Evolutionary conservation across 2,797 vertebrate species (phyloP).

Genomic region (Acanthis flammea): DNA sequence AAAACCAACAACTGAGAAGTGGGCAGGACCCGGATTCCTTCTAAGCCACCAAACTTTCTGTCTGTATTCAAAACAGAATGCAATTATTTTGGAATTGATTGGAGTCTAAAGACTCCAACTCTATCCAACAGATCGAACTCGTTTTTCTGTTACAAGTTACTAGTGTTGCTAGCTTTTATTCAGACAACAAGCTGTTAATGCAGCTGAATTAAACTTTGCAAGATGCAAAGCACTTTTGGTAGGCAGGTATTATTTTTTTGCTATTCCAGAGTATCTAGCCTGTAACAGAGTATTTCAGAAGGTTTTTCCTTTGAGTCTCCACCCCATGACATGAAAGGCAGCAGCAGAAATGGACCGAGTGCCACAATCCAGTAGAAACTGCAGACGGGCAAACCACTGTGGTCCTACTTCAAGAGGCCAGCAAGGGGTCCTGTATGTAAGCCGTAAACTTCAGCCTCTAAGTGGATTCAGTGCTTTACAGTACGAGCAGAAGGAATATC

Average conservation of each 20-base stretch:
- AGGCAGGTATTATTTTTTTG: neutral
- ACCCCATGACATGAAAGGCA: neutral
- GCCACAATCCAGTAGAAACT: rapidly evolving
- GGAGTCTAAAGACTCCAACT: neutral
- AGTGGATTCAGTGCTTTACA: neutral
- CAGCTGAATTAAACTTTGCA: neutral
- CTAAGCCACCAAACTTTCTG: neutral
- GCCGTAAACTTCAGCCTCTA: neutral
- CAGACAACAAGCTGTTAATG: neutral
- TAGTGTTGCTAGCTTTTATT: neutral
- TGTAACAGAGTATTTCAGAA: neutral
- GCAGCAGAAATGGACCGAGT: neutral
- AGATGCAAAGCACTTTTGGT: neutral
- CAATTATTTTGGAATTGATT: neutral
- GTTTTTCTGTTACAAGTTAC: neutral
- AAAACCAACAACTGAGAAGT: neutral
- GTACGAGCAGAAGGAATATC: neutral
- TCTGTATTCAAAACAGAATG: neutral
- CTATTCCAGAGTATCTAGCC: neutral
- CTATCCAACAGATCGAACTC: neutral
- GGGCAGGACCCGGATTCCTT: neutral
- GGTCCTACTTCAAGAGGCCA: neutral
- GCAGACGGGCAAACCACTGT: rapidly evolving
- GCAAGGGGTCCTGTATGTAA: neutral
- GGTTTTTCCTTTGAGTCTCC: neutral